A percentile compares a stretch with the other conserved stretches of the same genome.
Conservation (phyloP, 2,888 invertebrate genomes). For the Spisula subtruncata region DNA sequence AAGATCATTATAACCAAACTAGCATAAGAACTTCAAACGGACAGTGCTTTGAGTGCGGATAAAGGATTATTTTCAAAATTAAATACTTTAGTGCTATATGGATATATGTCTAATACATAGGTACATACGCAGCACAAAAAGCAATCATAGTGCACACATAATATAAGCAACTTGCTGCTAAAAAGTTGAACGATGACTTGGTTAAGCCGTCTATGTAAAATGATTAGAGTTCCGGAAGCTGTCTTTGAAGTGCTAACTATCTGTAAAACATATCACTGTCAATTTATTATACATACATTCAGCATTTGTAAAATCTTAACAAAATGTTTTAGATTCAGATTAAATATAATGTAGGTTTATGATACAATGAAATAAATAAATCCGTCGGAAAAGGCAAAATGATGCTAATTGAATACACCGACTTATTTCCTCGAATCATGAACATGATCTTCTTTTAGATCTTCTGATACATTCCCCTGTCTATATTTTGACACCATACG, state of each 20-base stretch:
- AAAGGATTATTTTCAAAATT: too few relatives aligned
- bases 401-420: neutral
- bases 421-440: neutral
- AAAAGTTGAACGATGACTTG: too few relatives aligned
- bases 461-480: neutral
- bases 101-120: too few relatives aligned
- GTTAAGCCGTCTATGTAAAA: too few relatives aligned
- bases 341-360: neutral
- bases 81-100: too few relatives aligned
- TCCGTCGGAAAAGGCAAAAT: neutral
- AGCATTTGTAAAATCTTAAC: neutral
- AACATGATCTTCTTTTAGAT: constrained; percentile 13
- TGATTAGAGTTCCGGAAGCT: constrained; percentile 9
- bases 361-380: constrained; percentile 6
- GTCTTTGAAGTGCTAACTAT: constrained; percentile 7
- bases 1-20: too few relatives aligned
- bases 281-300: neutral
- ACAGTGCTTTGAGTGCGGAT: too few relatives aligned
- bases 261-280: neutral
- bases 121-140: too few relatives aligned
- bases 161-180: too few relatives aligned
- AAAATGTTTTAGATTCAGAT: neutral
- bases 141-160: too few relatives aligned
- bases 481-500: neutral
- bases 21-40: too few relatives aligned